Evolutionary conservation across 2,113 vertebrate species (phyloP), one percentile per base, ranked within the genome.

Genomic region (Tragelaphus scriptus): DNA sequence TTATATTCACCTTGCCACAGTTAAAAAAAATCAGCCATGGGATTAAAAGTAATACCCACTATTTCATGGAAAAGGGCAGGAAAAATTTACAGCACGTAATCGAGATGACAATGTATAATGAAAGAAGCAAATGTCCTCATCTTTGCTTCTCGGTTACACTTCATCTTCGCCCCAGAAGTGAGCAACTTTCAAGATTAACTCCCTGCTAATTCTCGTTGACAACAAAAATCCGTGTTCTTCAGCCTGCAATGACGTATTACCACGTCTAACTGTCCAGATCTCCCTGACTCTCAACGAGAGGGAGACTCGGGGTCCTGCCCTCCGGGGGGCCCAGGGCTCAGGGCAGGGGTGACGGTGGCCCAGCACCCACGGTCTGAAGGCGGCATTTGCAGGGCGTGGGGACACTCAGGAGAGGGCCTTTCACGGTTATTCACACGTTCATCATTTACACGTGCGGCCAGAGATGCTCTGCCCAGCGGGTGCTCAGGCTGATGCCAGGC

Each of bases 361-460:
- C 85, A 44, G n/a, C 14, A 4, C 88, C 32, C 44, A 1, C 10
- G 28, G 2, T 1, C 15, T 80, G 28, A 80, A 61, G 0, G 19
- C 75, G 63, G 89, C 0, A 0, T 13, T 23, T 7, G 80, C 30
- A 14, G 80, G 80, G 51, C 19, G 0, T 0, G 26, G 44, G 23
- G 47, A 7, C 4, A 8, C 61, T 23, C 9, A 36, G 14, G 55
- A 30, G 0, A 23, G 32, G 36, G 36, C 53, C 75, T 85, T 9
- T 36, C 3, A 49, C 0, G 17, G 8, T 17, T 1, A 16, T 5
- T 4, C 16, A 36, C 17, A 16, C 16, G 7, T 11, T 21, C 32
- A 71, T 1, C 17, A 30, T 8, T 30, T 2, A 32, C 13, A 10
- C 0, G 15, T 9, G 28, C 0, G 0, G 61, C 5, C 3, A 2